Base-by-base conservation (phyloP, 2,113 vertebrate genomes). In the Lepus timidus region DNA sequence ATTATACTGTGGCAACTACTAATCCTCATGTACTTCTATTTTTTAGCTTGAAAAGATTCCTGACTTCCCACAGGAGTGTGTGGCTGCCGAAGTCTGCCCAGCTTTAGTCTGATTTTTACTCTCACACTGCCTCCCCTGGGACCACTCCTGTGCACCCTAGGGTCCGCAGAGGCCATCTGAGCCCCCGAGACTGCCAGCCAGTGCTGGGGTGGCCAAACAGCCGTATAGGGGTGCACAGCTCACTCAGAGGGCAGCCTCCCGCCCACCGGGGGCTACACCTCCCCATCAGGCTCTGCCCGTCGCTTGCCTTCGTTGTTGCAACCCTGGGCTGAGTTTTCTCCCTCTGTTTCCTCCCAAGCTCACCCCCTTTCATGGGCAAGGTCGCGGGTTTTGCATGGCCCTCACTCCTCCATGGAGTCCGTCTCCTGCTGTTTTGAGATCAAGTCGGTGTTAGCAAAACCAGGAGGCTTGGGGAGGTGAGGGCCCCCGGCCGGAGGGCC, bases 21-120 rank as follows among this genome's bases (percentile, higher is more conserved):
- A 25, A 85, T 58, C 80, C 73, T 23, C 31, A 55, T 25, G 29
- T 39, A n/a, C 29, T 51, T 71, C 62, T 93, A 11, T 78, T 81
- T 61, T 71, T 33, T 36, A 55, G 39, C 29, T 29, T 83, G 67
- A 67, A 44, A 44, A 44, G 44, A 44, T 44, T 44, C 44, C n/a
- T 10, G 8, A 58, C 64, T 83, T 13, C 25, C 55, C 33, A 7
- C 4, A 39, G 58, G 9, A 65, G 14, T 81, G 4, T n/a, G 8
- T 16, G 19, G 33, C 51, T 62, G 36, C 73, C 76, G 17, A 23
- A 14, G 33, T 68, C 64, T 55, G 68, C 17, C 71, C 4, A 5
- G 67, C 85, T 90, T 84, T 14, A 68, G 36, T 71, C 75, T 39
- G 62, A 16, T 65, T 83, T 89, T 75, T 75, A 33, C 44, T 65